Evolutionary conservation across 1,140 invertebrate species (phyloP).

Genomic region (Lordiphosa mommai): DNA sequence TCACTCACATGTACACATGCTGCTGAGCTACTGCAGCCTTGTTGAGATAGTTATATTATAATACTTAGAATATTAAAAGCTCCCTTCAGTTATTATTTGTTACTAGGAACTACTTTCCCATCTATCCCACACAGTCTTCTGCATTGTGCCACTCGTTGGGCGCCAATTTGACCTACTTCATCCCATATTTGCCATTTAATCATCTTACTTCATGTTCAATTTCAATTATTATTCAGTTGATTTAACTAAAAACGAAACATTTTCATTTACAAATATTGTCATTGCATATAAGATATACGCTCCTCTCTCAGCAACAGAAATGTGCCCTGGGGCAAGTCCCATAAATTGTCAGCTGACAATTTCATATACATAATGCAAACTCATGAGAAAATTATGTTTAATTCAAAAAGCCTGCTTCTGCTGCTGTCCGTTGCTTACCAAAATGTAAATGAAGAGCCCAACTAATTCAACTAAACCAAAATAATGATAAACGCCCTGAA

Average conservation of each 20-base stretch:
- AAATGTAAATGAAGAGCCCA: slow-evolving; percentile 28
- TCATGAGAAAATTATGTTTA: slow-evolving; percentile 42
- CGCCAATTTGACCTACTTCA: too few relatives aligned
- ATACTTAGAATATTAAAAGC: too few relatives aligned
- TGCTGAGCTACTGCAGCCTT: too few relatives aligned
- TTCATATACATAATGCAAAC: slow-evolving; percentile 58
- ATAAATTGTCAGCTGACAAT: slow-evolving; percentile 66
- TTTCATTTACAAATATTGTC: slow-evolving; percentile 4
- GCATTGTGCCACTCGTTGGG: too few relatives aligned
- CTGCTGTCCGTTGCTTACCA: background rate
- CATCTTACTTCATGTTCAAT: slow-evolving; percentile 2
- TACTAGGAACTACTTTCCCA: too few relatives aligned
- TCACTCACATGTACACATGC: too few relatives aligned
- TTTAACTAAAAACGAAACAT: slow-evolving; percentile 31
- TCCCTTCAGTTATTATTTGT: too few relatives aligned
- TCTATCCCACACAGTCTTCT: too few relatives aligned
- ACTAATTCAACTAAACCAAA: slow-evolving; percentile 33
- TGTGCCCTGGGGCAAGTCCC: background rate
- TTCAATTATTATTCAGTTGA: slow-evolving; percentile 12
- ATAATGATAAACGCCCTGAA: slow-evolving; percentile 3
- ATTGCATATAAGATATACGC: background rate
- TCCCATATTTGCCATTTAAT: too few relatives aligned
- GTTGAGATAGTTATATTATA: too few relatives aligned
- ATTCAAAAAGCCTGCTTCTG: too few relatives aligned
- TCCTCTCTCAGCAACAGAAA: background rate